A percentile compares a stretch with the other conserved stretches of the same genome.
Evolutionary conservation across 2,888 invertebrate species (phyloP).

Genomic region (Timema cristinae): DNA sequence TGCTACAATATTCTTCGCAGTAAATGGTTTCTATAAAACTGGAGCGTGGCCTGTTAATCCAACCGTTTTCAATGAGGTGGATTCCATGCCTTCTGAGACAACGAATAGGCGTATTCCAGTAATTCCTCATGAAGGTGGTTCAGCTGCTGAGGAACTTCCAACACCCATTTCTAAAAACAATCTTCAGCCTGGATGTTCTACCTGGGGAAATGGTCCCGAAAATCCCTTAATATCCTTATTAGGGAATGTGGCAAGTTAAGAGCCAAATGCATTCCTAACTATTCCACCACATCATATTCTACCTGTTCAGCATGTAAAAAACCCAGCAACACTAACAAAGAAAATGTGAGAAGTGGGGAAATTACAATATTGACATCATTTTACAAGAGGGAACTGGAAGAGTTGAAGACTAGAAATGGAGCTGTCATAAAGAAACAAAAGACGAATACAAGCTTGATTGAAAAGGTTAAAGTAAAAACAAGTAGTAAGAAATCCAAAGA

Average conservation of each 20-base stretch:
- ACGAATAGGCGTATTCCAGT: slow-evolving; percentile 5
- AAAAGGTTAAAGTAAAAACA: no score
- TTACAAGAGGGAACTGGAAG: no score
- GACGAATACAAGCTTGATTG: no score
- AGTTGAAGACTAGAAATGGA: no score
- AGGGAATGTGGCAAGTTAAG: slow-evolving; percentile 1
- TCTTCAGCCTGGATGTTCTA: slow-evolving; percentile 11
- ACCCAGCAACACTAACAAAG: no score
- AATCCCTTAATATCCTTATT: not conserved
- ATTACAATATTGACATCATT: no score
- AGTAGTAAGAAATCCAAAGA: no score
- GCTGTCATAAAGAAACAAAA: no score
- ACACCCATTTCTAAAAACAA: not conserved
- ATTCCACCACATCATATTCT: slow-evolving; percentile 5
- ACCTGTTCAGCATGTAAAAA: no score
- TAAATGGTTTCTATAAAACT: slow-evolving; percentile 19
- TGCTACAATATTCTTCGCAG: slow-evolving; percentile 11
- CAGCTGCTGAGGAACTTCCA: not conserved
- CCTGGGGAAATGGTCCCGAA: not conserved
- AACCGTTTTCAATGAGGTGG: slow-evolving; percentile 16
- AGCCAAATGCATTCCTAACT: not conserved
- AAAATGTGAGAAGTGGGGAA: no score
- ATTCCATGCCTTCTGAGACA: slow-evolving; percentile 15
- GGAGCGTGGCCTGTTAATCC: slow-evolving; percentile 15
- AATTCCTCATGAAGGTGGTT: not conserved